Percentiles rank a stretch among this genome's conserved stretches.
phyloP scores from a whole-genome alignment of 2,888 invertebrate genomes.

The Macroteleia sp. region DNA sequence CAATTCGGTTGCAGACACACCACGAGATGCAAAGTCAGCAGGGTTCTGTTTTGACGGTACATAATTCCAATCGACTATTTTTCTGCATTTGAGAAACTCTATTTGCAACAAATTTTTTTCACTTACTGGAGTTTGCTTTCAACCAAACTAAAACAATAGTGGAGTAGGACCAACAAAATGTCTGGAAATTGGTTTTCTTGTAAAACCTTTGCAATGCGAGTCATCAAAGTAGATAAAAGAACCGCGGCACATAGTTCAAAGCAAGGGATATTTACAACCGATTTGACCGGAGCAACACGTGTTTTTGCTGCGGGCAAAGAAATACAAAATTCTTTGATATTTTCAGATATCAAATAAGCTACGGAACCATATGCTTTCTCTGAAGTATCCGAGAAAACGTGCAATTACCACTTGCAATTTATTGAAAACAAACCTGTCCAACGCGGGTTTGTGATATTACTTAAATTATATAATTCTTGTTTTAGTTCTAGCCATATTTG shows the following conservation, averaged over 20 bases:
- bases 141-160: not conserved
- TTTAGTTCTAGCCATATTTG: not conserved
- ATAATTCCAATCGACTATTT: not conserved
- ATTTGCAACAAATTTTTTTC: constrained; percentile 14
- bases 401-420: not conserved
- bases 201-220: not conserved
- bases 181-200: too few species aligned
- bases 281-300: too few species aligned
- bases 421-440: not conserved
- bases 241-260: not conserved
- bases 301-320: too few species aligned
- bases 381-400: constrained; percentile 1
- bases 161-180: too few species aligned
- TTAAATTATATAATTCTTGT: not conserved
- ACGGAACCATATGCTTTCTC: not conserved
- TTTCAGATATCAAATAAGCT: not conserved
- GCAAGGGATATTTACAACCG: not conserved
- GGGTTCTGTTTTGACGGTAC: not conserved
- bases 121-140: not conserved
- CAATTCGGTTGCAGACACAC: not conserved
- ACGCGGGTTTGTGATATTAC: not conserved
- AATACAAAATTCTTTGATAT: not conserved
- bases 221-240: constrained; percentile 6
- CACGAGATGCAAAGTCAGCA: constrained; percentile 10
- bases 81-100: not conserved